Percentiles rank a stretch among this genome's conserved stretches.
Evolutionary conservation across 2,113 vertebrate species (phyloP).

Genomic region (Oreamnos americanus): DNA sequence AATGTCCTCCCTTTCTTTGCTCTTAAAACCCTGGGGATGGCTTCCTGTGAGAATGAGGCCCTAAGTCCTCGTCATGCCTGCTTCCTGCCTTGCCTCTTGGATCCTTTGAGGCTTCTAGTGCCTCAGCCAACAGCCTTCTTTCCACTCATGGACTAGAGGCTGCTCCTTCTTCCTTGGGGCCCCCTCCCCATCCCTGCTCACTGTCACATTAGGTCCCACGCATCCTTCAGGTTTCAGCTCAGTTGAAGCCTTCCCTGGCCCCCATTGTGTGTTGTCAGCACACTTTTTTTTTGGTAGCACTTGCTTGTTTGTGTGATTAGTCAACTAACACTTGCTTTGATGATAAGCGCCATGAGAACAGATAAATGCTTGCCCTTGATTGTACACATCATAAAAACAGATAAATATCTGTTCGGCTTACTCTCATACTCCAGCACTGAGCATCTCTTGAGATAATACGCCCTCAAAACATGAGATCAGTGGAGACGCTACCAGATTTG

Average conservation of each 20-base stretch:
- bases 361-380: neutral
- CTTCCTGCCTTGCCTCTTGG: neutral
- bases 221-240: neutral
- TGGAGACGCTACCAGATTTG: neutral
- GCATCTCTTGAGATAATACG: neutral
- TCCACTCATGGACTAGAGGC: too few relatives aligned
- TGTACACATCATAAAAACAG: neutral
- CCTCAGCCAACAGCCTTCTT: neutral
- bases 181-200: too few relatives aligned
- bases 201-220: too few relatives aligned
- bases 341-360: neutral
- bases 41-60: neutral
- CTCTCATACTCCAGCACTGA: neutral
- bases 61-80: neutral
- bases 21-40: neutral
- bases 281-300: neutral
- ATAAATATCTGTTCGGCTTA: neutral
- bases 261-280: neutral
- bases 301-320: neutral
- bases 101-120: neutral
- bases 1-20: neutral
- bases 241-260: neutral
- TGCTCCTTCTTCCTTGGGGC: neutral
- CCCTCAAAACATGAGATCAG: neutral
- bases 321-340: neutral